These are phyloP conservation scores for Ceratina japonica DNA, from an alignment of 1,140 invertebrate species.

Conservation along the genomic window DNA sequence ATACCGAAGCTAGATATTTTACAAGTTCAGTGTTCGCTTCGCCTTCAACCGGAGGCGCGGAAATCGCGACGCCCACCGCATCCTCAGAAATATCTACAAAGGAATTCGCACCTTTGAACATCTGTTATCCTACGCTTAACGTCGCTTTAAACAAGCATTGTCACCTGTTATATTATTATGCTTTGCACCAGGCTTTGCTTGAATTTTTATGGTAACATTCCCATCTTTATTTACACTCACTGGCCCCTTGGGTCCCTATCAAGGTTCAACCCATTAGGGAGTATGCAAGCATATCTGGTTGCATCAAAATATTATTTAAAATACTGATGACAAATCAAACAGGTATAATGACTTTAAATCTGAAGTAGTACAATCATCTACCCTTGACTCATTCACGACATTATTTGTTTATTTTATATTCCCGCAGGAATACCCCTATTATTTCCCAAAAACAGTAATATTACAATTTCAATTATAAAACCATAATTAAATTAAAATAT, in stretches of 20 bases:
- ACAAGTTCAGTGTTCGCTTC: constrained; percentile 89
- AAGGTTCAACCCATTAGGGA: neutral
- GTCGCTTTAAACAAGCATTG: neutral
- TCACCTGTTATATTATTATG: constrained; percentile 85
- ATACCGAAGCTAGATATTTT: constrained; percentile 84
- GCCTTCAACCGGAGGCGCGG: constrained; percentile 88
- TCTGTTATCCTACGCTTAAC: neutral
- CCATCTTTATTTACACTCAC: constrained; percentile 82
- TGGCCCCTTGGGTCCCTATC: constrained; percentile 67
- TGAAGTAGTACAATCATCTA: too few species aligned
- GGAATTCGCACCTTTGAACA: constrained; percentile 19
- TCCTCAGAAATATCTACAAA: constrained; percentile 76
- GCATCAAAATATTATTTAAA: too few species aligned
- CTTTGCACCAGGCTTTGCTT: constrained; percentile 89
- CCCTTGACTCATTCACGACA: too few species aligned
- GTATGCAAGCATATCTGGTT: too few species aligned
- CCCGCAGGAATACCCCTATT: too few species aligned
- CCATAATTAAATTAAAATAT: too few species aligned
- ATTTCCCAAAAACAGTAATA: too few species aligned
- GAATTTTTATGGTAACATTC: constrained; percentile 83
- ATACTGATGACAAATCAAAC: too few species aligned
- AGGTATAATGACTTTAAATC: constrained; percentile 4
- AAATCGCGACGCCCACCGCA: constrained; percentile 85
- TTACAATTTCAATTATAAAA: too few species aligned
- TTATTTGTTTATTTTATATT: too few species aligned